phyloP scores from a whole-genome alignment of 2,888 invertebrate genomes.

The Tetropium fuscum region DNA sequence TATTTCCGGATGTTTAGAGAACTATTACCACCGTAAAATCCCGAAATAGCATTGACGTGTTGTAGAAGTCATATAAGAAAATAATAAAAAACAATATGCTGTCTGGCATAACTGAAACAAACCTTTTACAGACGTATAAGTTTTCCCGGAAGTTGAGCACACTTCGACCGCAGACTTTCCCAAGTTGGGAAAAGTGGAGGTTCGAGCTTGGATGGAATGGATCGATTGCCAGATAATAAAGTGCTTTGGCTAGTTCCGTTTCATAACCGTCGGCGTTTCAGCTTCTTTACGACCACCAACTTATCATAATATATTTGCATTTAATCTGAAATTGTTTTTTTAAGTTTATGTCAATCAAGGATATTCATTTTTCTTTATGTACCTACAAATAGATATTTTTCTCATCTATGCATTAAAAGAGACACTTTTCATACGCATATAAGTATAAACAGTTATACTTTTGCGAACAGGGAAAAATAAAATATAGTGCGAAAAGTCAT shows the following conservation, averaged over 20 bases:
- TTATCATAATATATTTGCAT: too few relatives aligned
- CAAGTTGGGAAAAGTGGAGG: neutral
- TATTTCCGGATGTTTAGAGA: neutral
- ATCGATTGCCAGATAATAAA: slow-evolving; percentile 9
- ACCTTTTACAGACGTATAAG: neutral
- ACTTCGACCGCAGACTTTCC: slow-evolving; percentile 9
- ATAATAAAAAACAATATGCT: neutral
- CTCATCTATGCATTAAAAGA: too few relatives aligned
- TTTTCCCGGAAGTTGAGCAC: neutral
- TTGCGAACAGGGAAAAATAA: too few relatives aligned
- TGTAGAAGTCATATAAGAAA: neutral
- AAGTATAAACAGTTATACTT: too few relatives aligned
- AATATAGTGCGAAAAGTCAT: too few relatives aligned
- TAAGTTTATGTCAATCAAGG: too few relatives aligned
- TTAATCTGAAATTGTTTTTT: too few relatives aligned
- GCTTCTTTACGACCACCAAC: neutral
- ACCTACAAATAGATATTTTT: too few relatives aligned
- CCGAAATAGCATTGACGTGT: neutral
- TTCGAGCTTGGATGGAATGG: slow-evolving; percentile 1
- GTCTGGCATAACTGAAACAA: neutral
- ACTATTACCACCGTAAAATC: neutral
- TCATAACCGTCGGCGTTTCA: neutral
- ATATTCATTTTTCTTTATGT: too few relatives aligned
- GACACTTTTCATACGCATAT: too few relatives aligned
- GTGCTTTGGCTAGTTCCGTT: neutral